Evolutionary conservation across 2,113 vertebrate genomes (phyloP), one percentile per base, ranked within the genome.

Genomic region (Stegostoma tigrinum): DNA sequence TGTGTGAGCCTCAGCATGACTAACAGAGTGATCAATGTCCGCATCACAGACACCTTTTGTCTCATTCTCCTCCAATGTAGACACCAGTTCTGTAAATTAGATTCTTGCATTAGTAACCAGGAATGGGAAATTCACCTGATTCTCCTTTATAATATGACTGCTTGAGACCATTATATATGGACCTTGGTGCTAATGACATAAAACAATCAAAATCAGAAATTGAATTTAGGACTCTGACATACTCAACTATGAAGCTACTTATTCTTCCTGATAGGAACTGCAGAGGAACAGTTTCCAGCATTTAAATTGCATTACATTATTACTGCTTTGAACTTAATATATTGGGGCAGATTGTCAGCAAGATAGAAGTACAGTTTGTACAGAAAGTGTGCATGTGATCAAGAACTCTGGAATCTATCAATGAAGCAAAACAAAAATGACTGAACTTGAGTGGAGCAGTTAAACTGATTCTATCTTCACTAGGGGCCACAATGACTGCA

Each of bases 301-400:
- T 72, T 52, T 95, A 95, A 72, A 45, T 68, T 72, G 67, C 38
- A 52, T 95, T 72, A 95, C 68, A 95, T 95, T 95, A 95, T 52
- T 95, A 95, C 45, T 48, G 42, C 94, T 95, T 95, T 95, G 94
- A 95, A 72, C 68, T 75, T 75, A 48, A 45, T 45, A 42, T 72
- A 72, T 72, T 95, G 48, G 48, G 94, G 94, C 94, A 95, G 67
- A 95, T 52, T 95, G 94, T 95, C 45, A 45, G 94, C 67, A 95
- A 72, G 45, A 95, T 95, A 95, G 94, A 75, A 95, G 23, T 45
- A 95, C 42, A 95, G 68, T 95, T 95, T 95, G 72, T 48, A 95
- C 23, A 17, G 45, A 95, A 61, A 66, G 61, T 17, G 5, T 66
- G 61, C 64, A 64, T 93, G 89, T 93, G 89, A 67, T 93, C 61